A percentile compares a stretch with the other conserved stretches of the same genome.
Conservation (phyloP, 2,888 invertebrate genomes). For the Pristionchus fissidentatus region DNA sequence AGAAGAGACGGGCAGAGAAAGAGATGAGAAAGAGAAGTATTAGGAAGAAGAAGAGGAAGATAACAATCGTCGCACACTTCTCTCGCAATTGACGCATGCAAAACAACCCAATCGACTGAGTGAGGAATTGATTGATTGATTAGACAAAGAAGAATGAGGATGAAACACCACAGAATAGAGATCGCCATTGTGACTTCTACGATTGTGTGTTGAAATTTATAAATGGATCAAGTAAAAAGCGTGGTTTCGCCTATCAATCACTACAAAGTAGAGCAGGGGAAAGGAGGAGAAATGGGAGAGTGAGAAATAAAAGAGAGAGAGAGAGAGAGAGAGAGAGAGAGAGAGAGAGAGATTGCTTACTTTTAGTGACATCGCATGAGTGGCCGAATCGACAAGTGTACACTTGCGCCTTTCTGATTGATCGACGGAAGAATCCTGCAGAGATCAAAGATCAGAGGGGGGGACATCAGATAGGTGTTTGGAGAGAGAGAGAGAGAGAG, state of each 20-base stretch:
- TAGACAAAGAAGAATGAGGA: too few relatives aligned
- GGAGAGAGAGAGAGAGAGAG: too few relatives aligned
- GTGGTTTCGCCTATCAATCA: too few relatives aligned
- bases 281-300: neutral
- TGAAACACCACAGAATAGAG: too few relatives aligned
- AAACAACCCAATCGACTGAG: constrained; percentile 5
- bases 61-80: constrained; percentile 34
- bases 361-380: constrained; percentile 73
- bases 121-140: too few relatives aligned
- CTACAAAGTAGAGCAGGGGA: neutral
- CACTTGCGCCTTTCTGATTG: constrained; percentile 72
- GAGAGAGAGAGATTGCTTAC: constrained; percentile 56
- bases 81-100: neutral
- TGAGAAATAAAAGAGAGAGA: neutral
- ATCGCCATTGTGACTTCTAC: too few relatives aligned
- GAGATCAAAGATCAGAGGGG: constrained; percentile 42
- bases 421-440: constrained; percentile 73
- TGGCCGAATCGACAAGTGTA: constrained; percentile 73
- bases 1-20: constrained; percentile 1
- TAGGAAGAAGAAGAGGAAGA: constrained; percentile 24
- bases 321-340: constrained; percentile 9
- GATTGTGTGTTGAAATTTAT: too few relatives aligned
- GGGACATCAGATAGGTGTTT: constrained; percentile 6
- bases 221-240: too few relatives aligned
- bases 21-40: constrained; percentile 31